These are phyloP conservation scores for Amphimedon queenslandica DNA, from an alignment of 37 sponge, comb jelly and placozoan species.

Conservation along the genomic window DNA sequence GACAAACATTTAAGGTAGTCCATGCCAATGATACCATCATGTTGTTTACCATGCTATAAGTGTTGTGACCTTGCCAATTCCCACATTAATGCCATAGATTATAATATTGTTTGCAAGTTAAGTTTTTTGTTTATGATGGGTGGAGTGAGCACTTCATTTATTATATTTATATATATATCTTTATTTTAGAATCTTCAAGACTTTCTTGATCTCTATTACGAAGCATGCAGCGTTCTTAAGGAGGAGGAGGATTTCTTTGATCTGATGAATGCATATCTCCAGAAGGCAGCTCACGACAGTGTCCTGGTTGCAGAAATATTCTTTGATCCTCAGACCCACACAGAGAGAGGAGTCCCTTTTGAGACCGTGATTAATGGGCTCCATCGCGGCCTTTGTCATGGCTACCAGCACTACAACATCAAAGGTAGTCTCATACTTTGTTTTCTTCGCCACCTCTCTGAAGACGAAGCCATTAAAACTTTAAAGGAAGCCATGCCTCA, in stretches of 20 bases:
- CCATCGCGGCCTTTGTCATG: constrained; percentile 48
- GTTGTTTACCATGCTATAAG: background rate
- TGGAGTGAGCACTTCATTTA: too few species aligned
- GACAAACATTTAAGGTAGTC: constrained; percentile 49
- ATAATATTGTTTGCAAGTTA: too few species aligned
- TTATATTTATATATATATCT: background rate
- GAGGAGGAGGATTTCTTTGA: constrained; percentile 71
- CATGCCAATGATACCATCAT: background rate
- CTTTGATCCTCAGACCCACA: constrained; percentile 79
- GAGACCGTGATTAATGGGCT: constrained; percentile 58
- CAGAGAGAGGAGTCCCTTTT: constrained; percentile 52
- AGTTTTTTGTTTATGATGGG: too few species aligned
- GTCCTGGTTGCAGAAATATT: constrained; percentile 73
- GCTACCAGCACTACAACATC: constrained; percentile 53
- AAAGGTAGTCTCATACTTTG: constrained; percentile 65
- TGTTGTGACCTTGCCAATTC: too few species aligned
- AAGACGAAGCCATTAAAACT: constrained; percentile 38
- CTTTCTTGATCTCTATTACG: constrained; percentile 62
- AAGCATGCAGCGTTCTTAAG: constrained; percentile 54
- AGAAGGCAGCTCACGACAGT: constrained; percentile 49
- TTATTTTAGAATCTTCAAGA: constrained; percentile 41
- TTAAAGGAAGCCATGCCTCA: constrained; percentile 46
- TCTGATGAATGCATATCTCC: constrained; percentile 71
- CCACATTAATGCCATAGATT: too few species aligned
- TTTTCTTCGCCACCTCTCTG: constrained; percentile 59